Percentiles rank a stretch among this genome's conserved stretches.
Conservation (phyloP, 1,140 invertebrate species). For the Drosophila murphyi region DNA sequence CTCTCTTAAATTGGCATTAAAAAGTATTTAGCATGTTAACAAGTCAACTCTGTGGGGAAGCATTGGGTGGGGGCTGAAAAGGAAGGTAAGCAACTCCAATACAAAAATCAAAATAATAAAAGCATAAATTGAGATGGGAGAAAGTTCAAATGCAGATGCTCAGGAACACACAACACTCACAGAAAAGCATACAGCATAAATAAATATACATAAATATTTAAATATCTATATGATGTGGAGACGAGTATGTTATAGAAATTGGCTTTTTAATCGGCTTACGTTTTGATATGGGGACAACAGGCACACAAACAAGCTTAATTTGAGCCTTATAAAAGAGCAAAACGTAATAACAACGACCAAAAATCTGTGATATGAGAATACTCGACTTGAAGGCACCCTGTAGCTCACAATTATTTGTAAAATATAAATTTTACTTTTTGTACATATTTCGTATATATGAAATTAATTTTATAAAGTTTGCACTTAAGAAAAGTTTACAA, state of each 20-base stretch:
- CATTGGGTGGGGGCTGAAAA: background rate
- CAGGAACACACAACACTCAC: slow-evolving; percentile 15
- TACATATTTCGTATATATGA: too few relatives aligned
- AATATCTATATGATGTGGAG: slow-evolving; percentile 16
- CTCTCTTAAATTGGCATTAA: slow-evolving; percentile 72
- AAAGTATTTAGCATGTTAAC: slow-evolving; percentile 80
- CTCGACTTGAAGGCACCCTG: background rate
- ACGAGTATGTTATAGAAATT: slow-evolving; percentile 42
- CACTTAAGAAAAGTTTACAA: too few relatives aligned
- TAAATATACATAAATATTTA: slow-evolving; percentile 27
- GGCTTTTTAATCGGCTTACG: slow-evolving; percentile 56
- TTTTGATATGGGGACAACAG: slow-evolving; percentile 54
- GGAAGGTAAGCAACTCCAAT: background rate
- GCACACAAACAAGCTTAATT: slow-evolving; percentile 52
- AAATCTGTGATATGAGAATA: too few relatives aligned
- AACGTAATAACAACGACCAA: slow-evolving; percentile 30
- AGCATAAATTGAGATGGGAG: slow-evolving; percentile 59
- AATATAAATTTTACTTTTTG: too few relatives aligned
- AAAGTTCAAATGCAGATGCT: slow-evolving; percentile 58
- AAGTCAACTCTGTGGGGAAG: slow-evolving; percentile 44
- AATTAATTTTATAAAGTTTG: too few relatives aligned
- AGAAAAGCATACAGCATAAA: background rate
- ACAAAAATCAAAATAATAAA: slow-evolving; percentile 58
- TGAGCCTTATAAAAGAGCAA: slow-evolving; percentile 34
- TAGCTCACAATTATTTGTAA: too few relatives aligned